Conservation (phyloP, 2,888 invertebrate species). For the Ommatoiulus sabulosus region DNA sequence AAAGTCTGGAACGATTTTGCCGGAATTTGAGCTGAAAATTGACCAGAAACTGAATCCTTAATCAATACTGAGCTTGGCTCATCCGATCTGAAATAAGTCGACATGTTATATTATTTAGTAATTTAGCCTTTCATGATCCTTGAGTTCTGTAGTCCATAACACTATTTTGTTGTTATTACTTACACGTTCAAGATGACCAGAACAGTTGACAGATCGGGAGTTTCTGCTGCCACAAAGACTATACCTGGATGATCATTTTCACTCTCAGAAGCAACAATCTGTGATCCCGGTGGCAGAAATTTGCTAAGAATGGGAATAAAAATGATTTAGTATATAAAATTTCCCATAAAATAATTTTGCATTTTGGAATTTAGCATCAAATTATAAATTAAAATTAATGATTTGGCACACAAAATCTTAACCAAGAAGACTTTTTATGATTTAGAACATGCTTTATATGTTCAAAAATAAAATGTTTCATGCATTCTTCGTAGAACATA, state of each 20-base stretch:
- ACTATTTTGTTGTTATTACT: conserved; percentile 46
- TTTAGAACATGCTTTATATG: too few relatives aligned
- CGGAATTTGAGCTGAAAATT: not conserved
- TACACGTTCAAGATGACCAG: conserved; percentile 72
- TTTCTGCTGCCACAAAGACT: conserved; percentile 27
- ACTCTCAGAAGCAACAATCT: conserved; percentile 65
- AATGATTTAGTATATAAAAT: too few relatives aligned
- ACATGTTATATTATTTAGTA: too few relatives aligned
- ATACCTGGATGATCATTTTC: conserved; percentile 64
- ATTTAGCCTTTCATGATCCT: not conserved
- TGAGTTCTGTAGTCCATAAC: not conserved
- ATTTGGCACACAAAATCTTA: not conserved
- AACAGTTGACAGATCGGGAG: conserved; percentile 71
- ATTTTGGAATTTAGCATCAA: too few relatives aligned
- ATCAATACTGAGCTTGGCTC: not conserved
- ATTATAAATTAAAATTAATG: not conserved
- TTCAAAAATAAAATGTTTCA: not conserved
- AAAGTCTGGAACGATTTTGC: not conserved
- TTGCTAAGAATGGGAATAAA: conserved; percentile 66
- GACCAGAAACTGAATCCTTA: not conserved
- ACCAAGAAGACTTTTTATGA: too few relatives aligned
- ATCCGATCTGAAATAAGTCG: not conserved
- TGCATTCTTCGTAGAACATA: not conserved
- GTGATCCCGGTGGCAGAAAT: conserved; percentile 76
- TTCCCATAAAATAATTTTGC: too few relatives aligned